Conservation (phyloP, 2,888 invertebrate species). For the Callimorpha dominula region DNA sequence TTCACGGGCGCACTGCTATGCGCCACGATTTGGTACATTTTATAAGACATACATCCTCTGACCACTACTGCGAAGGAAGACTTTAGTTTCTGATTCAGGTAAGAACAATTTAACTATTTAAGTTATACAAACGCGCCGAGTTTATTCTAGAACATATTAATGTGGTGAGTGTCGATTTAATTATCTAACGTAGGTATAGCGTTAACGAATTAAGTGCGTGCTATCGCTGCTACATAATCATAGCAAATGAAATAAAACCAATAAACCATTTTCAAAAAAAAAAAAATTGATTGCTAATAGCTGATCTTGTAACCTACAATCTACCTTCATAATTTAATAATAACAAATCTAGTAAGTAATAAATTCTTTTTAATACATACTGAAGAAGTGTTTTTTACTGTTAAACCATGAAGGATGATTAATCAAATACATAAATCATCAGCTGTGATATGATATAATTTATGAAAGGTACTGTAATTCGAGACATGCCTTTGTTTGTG, state of each 20-base stretch:
- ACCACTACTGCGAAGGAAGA: conserved; percentile 91
- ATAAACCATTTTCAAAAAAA: background rate
- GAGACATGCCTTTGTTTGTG: conserved; percentile 44
- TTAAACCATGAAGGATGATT: background rate
- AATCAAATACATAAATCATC: background rate
- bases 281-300: background rate
- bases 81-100: conserved; percentile 78
- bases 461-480: conserved; percentile 40
- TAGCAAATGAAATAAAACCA: background rate
- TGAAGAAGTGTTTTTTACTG: too few relatives aligned
- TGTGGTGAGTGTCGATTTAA: conserved; percentile 16
- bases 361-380: background rate
- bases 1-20: conserved; percentile 91
- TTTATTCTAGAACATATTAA: conserved; percentile 35
- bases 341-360: background rate
- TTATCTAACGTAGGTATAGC: background rate
- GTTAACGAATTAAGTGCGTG: background rate
- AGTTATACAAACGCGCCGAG: conserved; percentile 8
- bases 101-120: conserved; percentile 47
- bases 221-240: background rate
- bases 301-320: background rate
- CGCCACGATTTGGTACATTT: conserved; percentile 91
- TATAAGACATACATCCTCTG: conserved; percentile 92
- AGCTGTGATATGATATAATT: background rate
- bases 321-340: background rate